These are phyloP conservation scores for Diachasma alloeum DNA, from an alignment of 1,140 invertebrate genomes.

Conservation along the genomic window DNA sequence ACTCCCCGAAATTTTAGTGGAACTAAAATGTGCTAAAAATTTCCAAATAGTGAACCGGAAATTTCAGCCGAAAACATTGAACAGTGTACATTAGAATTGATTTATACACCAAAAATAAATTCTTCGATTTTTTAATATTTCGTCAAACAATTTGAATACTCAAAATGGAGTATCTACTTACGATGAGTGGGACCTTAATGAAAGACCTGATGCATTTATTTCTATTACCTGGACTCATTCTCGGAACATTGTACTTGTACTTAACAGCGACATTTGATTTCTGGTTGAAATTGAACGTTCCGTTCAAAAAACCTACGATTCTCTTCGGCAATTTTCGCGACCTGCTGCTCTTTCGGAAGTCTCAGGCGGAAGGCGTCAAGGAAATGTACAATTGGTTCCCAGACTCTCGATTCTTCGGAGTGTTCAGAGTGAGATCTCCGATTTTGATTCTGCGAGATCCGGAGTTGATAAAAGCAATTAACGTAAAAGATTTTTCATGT, in stretches of 20 bases:
- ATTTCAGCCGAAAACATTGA: too few relatives aligned
- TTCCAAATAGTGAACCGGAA: too few relatives aligned
- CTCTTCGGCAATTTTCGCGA: slow-evolving; percentile 60
- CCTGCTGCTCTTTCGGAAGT: slow-evolving; percentile 45
- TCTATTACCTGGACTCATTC: slow-evolving; percentile 28
- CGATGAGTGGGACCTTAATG: neutral
- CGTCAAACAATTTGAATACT: neutral
- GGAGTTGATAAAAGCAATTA: slow-evolving; percentile 62
- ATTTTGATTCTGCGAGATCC: slow-evolving; percentile 63
- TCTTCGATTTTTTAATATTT: too few relatives aligned
- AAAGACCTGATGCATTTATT: slow-evolving; percentile 28
- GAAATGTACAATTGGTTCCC: slow-evolving; percentile 37
- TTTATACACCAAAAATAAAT: too few relatives aligned
- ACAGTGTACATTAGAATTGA: too few relatives aligned
- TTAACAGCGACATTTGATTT: slow-evolving; percentile 60
- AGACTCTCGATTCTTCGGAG: slow-evolving; percentile 40
- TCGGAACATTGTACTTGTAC: slow-evolving; percentile 49
- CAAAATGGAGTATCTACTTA: neutral
- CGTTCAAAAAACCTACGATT: slow-evolving; percentile 55
- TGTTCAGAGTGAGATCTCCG: slow-evolving; percentile 55
- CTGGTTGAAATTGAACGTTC: slow-evolving; percentile 60
- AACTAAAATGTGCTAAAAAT: too few relatives aligned
- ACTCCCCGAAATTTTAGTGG: too few relatives aligned
- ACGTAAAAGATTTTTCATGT: slow-evolving; percentile 64
- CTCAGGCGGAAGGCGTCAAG: slow-evolving; percentile 26